These are phyloP conservation scores for Palloptera scutellata DNA, from an alignment of 2,888 invertebrate genomes.

Conservation along the genomic window DNA sequence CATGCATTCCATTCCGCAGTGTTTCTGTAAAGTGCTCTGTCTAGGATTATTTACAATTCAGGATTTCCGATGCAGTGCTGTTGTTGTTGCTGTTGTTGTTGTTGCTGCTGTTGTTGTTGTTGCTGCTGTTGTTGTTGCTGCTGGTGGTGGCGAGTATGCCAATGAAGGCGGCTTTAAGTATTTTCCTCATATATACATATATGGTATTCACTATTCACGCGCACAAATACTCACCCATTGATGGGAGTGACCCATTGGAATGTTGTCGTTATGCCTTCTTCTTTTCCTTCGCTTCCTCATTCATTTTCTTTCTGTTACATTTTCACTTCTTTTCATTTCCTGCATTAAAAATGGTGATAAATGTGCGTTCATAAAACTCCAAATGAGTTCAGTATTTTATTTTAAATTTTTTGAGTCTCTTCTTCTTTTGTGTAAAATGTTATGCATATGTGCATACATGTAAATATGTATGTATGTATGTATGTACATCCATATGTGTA, in stretches of 20 bases:
- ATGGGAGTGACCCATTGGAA: neutral
- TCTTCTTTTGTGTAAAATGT: neutral
- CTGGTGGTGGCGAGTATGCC: neutral
- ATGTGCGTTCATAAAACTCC: constrained; percentile 4
- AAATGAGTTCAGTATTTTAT: constrained; percentile 3
- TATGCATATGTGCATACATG: neutral
- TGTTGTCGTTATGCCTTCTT: no score
- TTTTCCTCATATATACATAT: no score
- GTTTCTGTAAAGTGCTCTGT: neutral
- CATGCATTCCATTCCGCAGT: constrained; percentile 10
- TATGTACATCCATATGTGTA: neutral
- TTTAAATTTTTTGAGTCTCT: neutral
- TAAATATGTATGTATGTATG: neutral
- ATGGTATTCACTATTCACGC: no score
- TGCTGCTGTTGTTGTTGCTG: neutral
- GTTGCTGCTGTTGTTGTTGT: constrained; percentile 14
- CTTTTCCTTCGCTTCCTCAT: neutral
- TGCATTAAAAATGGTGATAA: constrained; percentile 3
- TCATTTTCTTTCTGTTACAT: constrained; percentile 29
- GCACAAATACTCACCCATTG: neutral
- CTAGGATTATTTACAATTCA: constrained; percentile 20
- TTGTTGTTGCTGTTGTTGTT: constrained; percentile 14
- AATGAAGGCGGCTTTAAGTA: no score
- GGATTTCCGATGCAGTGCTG: constrained; percentile 9
- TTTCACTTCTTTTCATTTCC: constrained; percentile 32